Evolutionary conservation across 2,888 invertebrate species (phyloP), one percentile per base, ranked within the genome.

Genomic region (Galerucella nymphaeae): DNA sequence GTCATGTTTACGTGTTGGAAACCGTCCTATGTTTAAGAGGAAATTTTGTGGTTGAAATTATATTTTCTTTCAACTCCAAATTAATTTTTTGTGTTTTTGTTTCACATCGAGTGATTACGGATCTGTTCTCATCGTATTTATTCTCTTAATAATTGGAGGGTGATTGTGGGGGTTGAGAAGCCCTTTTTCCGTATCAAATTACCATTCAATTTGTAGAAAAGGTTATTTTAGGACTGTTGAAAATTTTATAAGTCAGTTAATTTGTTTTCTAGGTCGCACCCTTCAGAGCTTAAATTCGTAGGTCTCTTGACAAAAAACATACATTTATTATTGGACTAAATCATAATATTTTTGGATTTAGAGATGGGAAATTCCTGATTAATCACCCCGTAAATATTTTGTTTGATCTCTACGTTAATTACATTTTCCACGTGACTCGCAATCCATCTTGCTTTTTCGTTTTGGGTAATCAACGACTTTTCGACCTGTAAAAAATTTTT

Each of bases 171-270:
- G 69, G 50, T 69, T 69, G 69, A 55, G 62, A 69, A 62, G 63
- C 62, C 69, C 69, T 42, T 38, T 69, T 63, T 55, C 41, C 69
- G 48, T 69, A 69, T 69, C 55, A 69, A 69, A 69, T 69, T 69
- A 69, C 69, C 30, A 23, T 69, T 69, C 53, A 55, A 62, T 62
- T 69, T 62, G 68, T 55, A 48, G n/a, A 45, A 45, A 45, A 14
- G 45, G n/a, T n/a, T n/a, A n/a, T 14, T 48, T n/a, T 48, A 48
- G n/a, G 48, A 48, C n/a, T n/a, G n/a, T 48, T 48, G 48, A n/a
- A 8, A 48, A 48, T n/a, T n/a, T n/a, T 48, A 8, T 45, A n/a
- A n/a, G 30, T 5, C 30, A 30, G 30, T 30, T 30, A 30, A 30
- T 30, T 30, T 30, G 23, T 30, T 30, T 38, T 38, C 30, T 38